A percentile compares a stretch with the other conserved stretches of the same genome.
These are phyloP conservation scores for Tachina fera DNA, from an alignment of 2,888 invertebrate species.

Conservation along the genomic window DNA sequence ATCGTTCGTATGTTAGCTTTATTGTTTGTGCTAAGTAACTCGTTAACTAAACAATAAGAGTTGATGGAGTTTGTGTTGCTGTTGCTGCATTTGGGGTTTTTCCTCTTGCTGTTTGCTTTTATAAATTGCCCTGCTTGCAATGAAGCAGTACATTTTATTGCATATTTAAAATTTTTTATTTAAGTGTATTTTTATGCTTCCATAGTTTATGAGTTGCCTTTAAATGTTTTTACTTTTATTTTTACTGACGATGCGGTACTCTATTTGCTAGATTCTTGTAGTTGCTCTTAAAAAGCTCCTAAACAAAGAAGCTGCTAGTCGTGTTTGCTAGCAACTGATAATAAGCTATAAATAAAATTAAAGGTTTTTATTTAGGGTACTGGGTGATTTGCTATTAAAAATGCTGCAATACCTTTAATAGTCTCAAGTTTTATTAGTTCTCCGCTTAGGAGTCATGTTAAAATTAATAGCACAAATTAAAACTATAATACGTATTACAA, in stretches of 20 bases:
- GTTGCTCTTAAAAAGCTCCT: conserved; percentile 1
- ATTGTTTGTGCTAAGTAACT: conserved; percentile 58
- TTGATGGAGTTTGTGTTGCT: conserved; percentile 39
- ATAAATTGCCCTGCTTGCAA: conserved; percentile 11
- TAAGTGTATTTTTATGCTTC: conserved; percentile 70
- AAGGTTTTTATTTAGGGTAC: not conserved
- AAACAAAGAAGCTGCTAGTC: not conserved
- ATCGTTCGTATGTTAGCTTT: conserved; percentile 42
- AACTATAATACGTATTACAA: too few relatives aligned
- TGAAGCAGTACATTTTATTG: conserved; percentile 50
- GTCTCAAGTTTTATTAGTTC: too few relatives aligned
- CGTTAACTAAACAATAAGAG: conserved; percentile 64
- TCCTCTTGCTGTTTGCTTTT: conserved; percentile 23
- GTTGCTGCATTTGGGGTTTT: conserved; percentile 26
- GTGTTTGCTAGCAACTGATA: conserved; percentile 6
- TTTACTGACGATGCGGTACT: not conserved
- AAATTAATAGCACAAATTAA: too few relatives aligned
- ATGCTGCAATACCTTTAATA: too few relatives aligned
- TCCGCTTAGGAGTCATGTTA: too few relatives aligned
- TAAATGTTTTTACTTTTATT: conserved; percentile 27
- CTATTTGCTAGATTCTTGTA: not conserved
- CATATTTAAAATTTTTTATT: conserved; percentile 66
- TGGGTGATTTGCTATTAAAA: too few relatives aligned
- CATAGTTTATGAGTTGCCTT: conserved; percentile 59
- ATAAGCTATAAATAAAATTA: not conserved